Conservation (phyloP, 2,113 vertebrate genomes). For the Panurus biarmicus region DNA sequence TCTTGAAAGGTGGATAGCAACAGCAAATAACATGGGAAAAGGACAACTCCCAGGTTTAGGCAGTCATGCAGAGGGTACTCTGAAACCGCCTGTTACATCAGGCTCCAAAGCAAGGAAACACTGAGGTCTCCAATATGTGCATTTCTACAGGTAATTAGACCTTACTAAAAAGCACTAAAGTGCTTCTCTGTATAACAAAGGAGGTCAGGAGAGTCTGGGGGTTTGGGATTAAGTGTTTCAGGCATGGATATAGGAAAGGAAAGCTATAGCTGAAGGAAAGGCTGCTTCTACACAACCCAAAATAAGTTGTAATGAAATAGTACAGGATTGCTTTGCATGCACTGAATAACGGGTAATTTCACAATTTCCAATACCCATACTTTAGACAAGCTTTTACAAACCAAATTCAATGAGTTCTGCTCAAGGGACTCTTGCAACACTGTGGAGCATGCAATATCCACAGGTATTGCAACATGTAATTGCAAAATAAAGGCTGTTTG, state of each 20-base stretch:
- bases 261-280: not conserved
- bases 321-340: not conserved
- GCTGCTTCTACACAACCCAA: not conserved
- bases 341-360: constrained; percentile 35
- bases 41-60: not conserved
- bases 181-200: not conserved
- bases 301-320: not conserved
- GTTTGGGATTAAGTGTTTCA: not conserved
- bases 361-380: constrained; percentile 3
- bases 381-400: constrained; percentile 26
- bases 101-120: not conserved
- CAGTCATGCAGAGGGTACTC: not conserved
- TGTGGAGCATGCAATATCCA: constrained; percentile 11
- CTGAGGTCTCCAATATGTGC: not conserved
- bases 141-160: not conserved
- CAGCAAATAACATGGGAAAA: not conserved
- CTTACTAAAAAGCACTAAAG: not conserved
- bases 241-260: not conserved
- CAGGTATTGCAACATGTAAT: constrained; percentile 58
- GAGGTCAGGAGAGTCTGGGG: not conserved
- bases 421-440: constrained; percentile 55
- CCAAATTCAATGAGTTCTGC: constrained; percentile 37
- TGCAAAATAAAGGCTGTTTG: constrained; percentile 46
- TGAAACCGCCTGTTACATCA: not conserved
- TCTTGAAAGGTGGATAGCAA: not conserved